A percentile compares a stretch with the other conserved stretches of the same genome.
These are phyloP conservation scores for Criorhina ranunculi DNA, from an alignment of 2,888 invertebrate genomes.

Conservation along the genomic window DNA sequence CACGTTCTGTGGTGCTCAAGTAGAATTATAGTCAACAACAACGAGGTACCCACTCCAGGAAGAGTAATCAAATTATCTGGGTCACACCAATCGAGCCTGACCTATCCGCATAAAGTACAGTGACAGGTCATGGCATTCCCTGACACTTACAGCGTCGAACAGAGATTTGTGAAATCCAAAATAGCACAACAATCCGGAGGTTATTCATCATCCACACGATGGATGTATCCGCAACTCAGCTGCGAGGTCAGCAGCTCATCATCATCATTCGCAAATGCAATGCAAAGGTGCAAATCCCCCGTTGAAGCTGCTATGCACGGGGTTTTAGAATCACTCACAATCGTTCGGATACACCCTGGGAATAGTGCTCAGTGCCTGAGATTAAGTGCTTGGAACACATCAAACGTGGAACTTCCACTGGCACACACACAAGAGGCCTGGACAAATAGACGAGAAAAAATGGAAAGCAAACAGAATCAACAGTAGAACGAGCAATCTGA, in stretches of 20 bases:
- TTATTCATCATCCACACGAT: conserved; percentile 13
- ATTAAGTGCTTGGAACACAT: conserved; percentile 27
- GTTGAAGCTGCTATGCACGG: conserved; percentile 31
- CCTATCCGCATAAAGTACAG: conserved; percentile 34
- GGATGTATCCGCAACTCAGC: not conserved
- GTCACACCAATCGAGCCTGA: conserved; percentile 46
- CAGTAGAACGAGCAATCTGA: not conserved
- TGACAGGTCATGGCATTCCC: conserved; percentile 35
- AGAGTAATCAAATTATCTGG: conserved; percentile 17
- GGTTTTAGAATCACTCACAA: conserved; percentile 15
- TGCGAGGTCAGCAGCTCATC: not conserved
- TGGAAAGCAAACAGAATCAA: conserved; percentile 10
- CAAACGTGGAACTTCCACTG: conserved; percentile 18
- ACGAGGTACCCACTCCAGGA: not conserved
- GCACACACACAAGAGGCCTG: not conserved
- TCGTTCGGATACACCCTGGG: not conserved
- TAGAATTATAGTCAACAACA: no score
- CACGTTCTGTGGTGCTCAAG: no score
- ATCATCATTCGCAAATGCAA: conserved; percentile 18
- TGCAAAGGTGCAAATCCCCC: conserved; percentile 40
- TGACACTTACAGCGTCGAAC: not conserved
- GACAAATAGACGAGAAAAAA: conserved; percentile 1
- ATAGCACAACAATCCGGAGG: conserved; percentile 8
- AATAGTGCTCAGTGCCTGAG: conserved; percentile 12
- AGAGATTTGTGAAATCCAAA: conserved; percentile 12